Base-by-base conservation (phyloP, 2,797 vertebrate genomes). In the Hemibagrus guttatus region DNA sequence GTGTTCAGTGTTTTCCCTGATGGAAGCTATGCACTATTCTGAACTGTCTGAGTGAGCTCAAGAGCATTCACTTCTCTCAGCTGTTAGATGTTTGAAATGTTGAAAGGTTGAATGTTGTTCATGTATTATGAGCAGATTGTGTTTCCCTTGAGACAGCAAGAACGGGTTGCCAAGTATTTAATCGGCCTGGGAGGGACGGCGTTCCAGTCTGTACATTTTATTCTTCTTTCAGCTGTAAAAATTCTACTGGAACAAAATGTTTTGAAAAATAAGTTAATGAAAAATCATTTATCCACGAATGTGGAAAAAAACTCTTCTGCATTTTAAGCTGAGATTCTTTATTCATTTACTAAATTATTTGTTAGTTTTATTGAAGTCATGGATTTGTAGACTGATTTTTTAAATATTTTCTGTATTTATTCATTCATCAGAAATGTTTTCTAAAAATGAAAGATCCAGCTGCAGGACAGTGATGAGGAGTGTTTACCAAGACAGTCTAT, bases 81-180 rank as follows among this genome's bases (percentile, higher is more conserved):
- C n/a, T 31, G 13, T 42, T 39, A 69, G 17, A 19, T 19, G 17
- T 71, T 39, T 71, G 19, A 71, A 71, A 42, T 39, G 14, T 17
- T 42, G 68, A 17, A 17, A 9, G 35, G 6, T 39, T 21, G 7
- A 13, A 11, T 71, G 17, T 71, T 69, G 6, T 39, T 71, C 31
- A 19, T 17, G 39, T 17, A 71, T 21, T 9, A 39, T 39, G 19
- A 39, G 31, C 7, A 71, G 35, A 21, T 39, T 39, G 31, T 69
- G 66, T 35, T 19, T 39, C 6, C 68, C 68, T 17, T 0, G 2
- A 71, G 31, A 42, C 5, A 5, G 0, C 3, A 66, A 66, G n/a
- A 66, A 66, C 5, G 14, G 14, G 28, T 13, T 90, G 91, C 90
- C 88, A 90, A 84, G 80, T 1, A 56, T 90, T 88, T 89, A 93